phyloP scores from a whole-genome alignment of 2,888 invertebrate genomes.

The Drosophila maculinotata region DNA sequence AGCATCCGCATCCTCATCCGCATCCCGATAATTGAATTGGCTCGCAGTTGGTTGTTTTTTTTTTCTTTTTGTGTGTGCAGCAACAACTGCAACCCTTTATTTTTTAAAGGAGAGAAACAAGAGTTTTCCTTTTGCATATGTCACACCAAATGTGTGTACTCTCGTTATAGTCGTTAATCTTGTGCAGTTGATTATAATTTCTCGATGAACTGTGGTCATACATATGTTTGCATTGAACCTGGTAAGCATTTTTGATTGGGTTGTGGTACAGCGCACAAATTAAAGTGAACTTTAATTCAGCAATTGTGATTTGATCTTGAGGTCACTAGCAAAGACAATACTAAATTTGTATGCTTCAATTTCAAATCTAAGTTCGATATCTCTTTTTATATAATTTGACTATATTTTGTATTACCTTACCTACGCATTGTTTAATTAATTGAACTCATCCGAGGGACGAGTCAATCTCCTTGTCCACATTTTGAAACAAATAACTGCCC shows the following conservation, averaged over 20 bases:
- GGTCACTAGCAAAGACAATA: neutral
- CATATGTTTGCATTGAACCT: slow-evolving; percentile 39
- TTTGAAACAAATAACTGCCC: too few species aligned
- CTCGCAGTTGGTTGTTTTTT: slow-evolving; percentile 21
- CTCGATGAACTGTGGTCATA: slow-evolving; percentile 38
- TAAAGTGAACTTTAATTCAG: slow-evolving; percentile 7
- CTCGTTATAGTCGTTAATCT: slow-evolving; percentile 44
- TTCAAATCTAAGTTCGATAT: neutral
- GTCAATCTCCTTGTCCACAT: too few species aligned
- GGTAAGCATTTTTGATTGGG: neutral
- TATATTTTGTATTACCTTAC: too few species aligned
- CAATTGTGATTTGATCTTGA: neutral
- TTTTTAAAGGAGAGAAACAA: slow-evolving; percentile 4
- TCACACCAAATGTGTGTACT: slow-evolving; percentile 10
- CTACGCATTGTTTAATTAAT: too few species aligned
- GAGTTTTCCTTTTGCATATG: slow-evolving; percentile 70
- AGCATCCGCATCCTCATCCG: slow-evolving; percentile 22
- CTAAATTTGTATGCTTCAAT: neutral
- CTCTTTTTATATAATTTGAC: too few species aligned
- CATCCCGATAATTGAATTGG: slow-evolving; percentile 69
- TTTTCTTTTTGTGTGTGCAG: too few species aligned
- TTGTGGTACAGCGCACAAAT: neutral
- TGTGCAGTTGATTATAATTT: slow-evolving; percentile 40
- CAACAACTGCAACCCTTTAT: slow-evolving; percentile 60
- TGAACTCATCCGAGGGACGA: too few species aligned